Evolutionary conservation across 2,113 vertebrate species (phyloP).

Genomic region (Tachycineta bicolor): DNA sequence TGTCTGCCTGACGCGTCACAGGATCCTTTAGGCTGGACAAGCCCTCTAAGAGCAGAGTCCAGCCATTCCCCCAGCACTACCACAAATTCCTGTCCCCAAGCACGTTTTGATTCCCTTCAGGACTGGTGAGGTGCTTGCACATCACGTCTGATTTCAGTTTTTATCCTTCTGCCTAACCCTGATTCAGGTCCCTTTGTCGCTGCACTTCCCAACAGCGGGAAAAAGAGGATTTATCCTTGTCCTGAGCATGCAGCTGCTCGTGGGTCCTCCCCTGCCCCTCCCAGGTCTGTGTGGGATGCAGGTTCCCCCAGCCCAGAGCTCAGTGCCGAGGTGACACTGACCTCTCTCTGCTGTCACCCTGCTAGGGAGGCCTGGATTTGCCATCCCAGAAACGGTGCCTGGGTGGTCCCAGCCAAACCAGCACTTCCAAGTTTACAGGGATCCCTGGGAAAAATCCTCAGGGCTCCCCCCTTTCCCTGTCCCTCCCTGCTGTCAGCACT

Average conservation of each 20-base stretch:
- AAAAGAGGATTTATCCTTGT: neutral
- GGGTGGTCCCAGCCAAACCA: neutral
- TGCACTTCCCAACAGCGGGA: neutral
- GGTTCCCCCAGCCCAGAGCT: neutral
- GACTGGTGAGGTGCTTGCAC: neutral
- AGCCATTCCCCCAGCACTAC: neutral
- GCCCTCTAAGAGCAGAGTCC: neutral
- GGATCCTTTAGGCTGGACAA: neutral
- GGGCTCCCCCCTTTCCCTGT: fast-evolving
- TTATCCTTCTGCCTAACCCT: neutral
- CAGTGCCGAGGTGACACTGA: neutral
- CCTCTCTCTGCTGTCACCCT: neutral
- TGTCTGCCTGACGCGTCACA: neutral
- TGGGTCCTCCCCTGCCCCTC: neutral
- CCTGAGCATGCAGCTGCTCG: neutral
- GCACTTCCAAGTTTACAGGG: neutral
- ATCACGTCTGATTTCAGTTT: neutral
- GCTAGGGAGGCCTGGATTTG: neutral
- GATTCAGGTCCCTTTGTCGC: neutral
- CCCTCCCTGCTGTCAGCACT: neutral
- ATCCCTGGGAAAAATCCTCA: neutral
- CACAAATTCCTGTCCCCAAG: neutral
- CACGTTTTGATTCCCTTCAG: fast-evolving
- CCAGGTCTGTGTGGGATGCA: neutral
- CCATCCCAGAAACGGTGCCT: neutral